Evolutionary conservation across 2,888 invertebrate genomes (phyloP).

Genomic region (Uropetala carovei): DNA sequence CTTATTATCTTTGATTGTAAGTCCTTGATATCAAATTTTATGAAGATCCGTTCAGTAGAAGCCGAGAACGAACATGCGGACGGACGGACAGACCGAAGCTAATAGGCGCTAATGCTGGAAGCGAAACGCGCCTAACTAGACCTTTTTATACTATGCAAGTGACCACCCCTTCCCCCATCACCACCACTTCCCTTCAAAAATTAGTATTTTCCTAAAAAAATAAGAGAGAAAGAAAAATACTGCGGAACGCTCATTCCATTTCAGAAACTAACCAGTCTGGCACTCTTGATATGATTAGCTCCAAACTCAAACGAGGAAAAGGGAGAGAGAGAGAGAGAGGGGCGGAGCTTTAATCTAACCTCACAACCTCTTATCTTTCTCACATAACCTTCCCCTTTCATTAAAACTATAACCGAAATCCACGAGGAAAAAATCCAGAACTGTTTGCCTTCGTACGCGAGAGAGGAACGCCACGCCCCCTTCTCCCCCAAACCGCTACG

Average conservation of each 20-base stretch:
- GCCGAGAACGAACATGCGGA: too few species aligned
- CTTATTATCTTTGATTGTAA: too few species aligned
- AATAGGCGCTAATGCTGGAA: too few species aligned
- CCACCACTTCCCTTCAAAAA: background rate
- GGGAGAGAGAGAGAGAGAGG: background rate
- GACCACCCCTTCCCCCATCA: background rate
- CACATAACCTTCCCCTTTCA: background rate
- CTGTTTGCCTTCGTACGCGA: background rate
- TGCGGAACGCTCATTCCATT: background rate
- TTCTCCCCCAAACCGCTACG: background rate
- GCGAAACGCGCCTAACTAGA: too few species aligned
- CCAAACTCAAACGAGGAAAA: background rate
- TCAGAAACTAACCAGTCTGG: background rate
- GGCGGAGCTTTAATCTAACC: too few species aligned
- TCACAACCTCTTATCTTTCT: too few species aligned
- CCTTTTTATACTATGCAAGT: too few species aligned
- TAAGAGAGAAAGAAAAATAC: background rate
- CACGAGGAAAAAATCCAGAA: background rate
- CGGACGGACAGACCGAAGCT: too few species aligned
- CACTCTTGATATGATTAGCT: slow-evolving; percentile 11
- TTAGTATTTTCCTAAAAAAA: background rate
- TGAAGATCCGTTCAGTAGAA: too few species aligned
- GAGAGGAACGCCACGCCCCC: background rate
- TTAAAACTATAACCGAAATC: background rate
- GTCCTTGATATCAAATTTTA: too few species aligned